Percentiles rank a stretch among this genome's conserved stretches.
These are phyloP conservation scores for Acanthopleura granulata DNA, from an alignment of 2,888 invertebrate genomes.

Conservation along the genomic window DNA sequence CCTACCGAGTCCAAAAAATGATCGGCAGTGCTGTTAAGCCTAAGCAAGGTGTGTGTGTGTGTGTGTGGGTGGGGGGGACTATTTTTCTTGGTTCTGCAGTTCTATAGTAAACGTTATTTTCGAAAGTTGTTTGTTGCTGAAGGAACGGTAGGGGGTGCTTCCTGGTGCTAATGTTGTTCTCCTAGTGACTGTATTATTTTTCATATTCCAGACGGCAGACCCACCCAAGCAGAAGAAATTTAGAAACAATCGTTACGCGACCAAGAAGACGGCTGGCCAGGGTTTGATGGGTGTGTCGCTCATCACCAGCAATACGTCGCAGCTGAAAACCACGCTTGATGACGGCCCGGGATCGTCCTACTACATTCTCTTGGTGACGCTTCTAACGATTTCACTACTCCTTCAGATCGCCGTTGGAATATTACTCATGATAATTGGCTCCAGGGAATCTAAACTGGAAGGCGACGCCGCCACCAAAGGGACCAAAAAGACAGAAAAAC, in stretches of 20 bases:
- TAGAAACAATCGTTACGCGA: constrained; percentile 15
- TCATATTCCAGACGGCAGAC: neutral
- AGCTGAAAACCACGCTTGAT: constrained; percentile 14
- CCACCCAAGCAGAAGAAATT: constrained; percentile 6
- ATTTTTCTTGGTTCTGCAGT: too few species aligned
- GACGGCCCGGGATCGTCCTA: neutral
- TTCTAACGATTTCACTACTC: neutral
- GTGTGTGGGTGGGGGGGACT: too few species aligned
- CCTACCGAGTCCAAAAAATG: too few species aligned
- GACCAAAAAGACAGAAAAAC: constrained; percentile 4
- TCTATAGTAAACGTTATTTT: too few species aligned
- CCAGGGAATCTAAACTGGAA: constrained; percentile 9
- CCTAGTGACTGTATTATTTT: neutral
- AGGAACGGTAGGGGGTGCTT: too few species aligned
- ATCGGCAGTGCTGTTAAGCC: too few species aligned
- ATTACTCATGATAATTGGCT: neutral
- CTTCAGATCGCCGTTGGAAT: neutral
- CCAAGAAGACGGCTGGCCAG: constrained; percentile 14
- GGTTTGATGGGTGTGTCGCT: constrained; percentile 8
- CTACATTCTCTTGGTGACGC: neutral
- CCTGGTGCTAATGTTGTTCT: too few species aligned
- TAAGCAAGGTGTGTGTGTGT: too few species aligned
- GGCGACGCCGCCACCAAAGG: neutral
- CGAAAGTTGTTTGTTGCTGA: too few species aligned
- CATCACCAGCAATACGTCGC: constrained; percentile 1